Base-by-base conservation (phyloP, 1,140 invertebrate species). In the Conus ventricosus region DNA sequence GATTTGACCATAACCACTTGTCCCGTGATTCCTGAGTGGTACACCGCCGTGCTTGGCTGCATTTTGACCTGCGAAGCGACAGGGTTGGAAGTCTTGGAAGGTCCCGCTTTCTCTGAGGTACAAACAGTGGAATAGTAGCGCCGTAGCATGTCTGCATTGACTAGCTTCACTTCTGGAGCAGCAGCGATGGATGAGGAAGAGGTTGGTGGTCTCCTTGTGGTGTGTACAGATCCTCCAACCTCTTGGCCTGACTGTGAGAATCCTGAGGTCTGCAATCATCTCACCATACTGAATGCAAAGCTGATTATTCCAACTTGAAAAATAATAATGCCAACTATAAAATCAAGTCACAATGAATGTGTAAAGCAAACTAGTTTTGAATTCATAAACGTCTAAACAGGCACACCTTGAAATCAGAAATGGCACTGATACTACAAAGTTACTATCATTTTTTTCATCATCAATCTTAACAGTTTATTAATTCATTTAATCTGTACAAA, bases 1-100 rank as follows among this genome's bases (percentile, higher is more conserved):
- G 76, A 27, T 23, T 81, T 81, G 39, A 81, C 17, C 80, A 81
- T 54, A 51, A 81, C 15, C 5, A 81, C 80, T 51, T 81, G 80
- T 13, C 51, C 80, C 23, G 51, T 10, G 20, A 81, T 11, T 15
- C 39, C 17, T 10, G 39, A 13, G 15, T 39, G 39, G 80, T 54
- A 81, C 51, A 54, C 15, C 5, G 27, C 17, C 1, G 51, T 23
- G 13, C 39, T 51, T 10, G 13, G 39, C 51, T 53, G 80, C 27
- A 81, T 53, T 23, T 81, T 53, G 51, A 81, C 80, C 5, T 13
- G 10, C 7, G 80, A 7, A 4, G 80, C 5, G 25, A 39, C 7
- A 7, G 76, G n/a, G 71, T 8, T 23, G 20, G 71, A 8, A 75
- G 20, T 23, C 20, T 23, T 7, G 25, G 20, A 23, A 23, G 71